Conservation (phyloP, 2,888 invertebrate species). For the Eupeodes luniger region DNA sequence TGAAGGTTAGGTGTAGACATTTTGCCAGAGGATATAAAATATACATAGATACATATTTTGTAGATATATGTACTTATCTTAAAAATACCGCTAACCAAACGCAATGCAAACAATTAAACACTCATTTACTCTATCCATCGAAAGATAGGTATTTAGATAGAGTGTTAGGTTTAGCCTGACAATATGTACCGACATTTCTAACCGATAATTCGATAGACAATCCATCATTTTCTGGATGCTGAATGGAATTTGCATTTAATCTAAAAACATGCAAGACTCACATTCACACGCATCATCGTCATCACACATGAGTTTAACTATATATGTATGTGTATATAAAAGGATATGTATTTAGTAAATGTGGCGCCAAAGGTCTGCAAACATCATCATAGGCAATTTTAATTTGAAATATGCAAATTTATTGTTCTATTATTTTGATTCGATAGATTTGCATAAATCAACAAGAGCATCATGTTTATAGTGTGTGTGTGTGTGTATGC, state of each 20-base stretch:
- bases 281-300: background rate
- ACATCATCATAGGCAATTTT: conserved; percentile 72
- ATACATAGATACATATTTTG: too few species aligned
- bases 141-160: background rate
- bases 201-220: conserved; percentile 55
- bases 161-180: background rate
- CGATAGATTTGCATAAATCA: conserved; percentile 75
- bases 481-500: background rate
- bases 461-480: conserved; percentile 53
- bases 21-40: background rate
- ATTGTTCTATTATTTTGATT: conserved; percentile 76
- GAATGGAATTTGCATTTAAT: conserved; percentile 54
- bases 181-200: conserved; percentile 32
- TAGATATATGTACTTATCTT: background rate
- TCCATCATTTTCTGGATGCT: conserved; percentile 29
- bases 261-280: conserved; percentile 32
- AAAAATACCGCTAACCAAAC: conserved; percentile 26
- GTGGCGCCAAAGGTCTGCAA: conserved; percentile 70
- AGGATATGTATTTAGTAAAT: conserved; percentile 31
- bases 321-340: background rate
- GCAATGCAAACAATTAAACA: conserved; percentile 68
- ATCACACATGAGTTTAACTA: background rate
- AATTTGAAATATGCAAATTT: conserved; percentile 76
- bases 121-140: conserved; percentile 59
- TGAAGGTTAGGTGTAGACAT: background rate